Percentiles rank a stretch among this genome's conserved stretches.
These are phyloP conservation scores for Boloria euphrosyne DNA, from an alignment of 2,888 invertebrate genomes.

Conservation along the genomic window DNA sequence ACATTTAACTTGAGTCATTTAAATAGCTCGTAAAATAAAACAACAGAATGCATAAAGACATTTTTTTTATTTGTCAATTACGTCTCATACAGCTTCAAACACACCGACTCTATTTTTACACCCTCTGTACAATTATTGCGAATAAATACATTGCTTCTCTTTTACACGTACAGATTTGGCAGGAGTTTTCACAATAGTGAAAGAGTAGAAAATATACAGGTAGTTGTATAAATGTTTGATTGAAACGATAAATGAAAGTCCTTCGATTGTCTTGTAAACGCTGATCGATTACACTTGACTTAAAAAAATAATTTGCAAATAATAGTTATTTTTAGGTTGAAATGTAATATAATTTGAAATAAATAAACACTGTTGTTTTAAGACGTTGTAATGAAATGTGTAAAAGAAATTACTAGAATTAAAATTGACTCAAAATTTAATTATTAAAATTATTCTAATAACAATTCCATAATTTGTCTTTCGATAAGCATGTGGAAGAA, in stretches of 20 bases:
- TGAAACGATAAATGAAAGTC: background rate
- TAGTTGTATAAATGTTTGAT: conserved; percentile 1
- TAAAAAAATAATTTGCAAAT: too few relatives aligned
- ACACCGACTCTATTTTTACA: conserved; percentile 62
- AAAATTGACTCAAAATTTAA: background rate
- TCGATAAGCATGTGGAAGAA: conserved; percentile 28
- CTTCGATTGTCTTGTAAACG: too few relatives aligned
- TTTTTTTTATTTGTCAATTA: conserved; percentile 70
- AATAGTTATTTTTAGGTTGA: too few relatives aligned
- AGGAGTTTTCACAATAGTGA: conserved; percentile 39
- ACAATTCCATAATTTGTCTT: background rate
- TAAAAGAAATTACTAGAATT: background rate
- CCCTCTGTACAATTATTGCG: conserved; percentile 75
- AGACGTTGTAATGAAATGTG: background rate
- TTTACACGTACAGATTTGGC: conserved; percentile 41
- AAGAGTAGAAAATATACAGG: conserved; percentile 28
- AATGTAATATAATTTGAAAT: too few relatives aligned
- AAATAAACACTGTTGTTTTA: too few relatives aligned
- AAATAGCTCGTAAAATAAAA: conserved; percentile 45
- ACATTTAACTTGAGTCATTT: too few relatives aligned
- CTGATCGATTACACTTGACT: too few relatives aligned
- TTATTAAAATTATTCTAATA: background rate
- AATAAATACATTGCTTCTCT: conserved; percentile 75
- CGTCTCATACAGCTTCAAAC: conserved; percentile 68
- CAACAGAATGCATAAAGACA: conserved; percentile 69